These are phyloP conservation scores for Esox lucius DNA, from an alignment of 2,797 vertebrate genomes.

Conservation along the genomic window DNA sequence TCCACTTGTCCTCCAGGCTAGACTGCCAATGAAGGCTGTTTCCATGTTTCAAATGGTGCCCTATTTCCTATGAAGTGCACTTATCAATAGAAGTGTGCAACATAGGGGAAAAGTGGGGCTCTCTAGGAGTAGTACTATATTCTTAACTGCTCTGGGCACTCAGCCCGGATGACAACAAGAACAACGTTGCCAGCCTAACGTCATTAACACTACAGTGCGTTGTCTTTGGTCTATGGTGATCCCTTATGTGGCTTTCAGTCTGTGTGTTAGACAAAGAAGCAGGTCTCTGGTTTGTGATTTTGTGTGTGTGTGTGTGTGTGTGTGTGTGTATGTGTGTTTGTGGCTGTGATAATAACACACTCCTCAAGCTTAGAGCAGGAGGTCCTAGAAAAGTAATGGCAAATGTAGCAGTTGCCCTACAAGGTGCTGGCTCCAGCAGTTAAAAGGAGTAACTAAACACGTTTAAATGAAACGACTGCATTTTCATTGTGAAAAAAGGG, in stretches of 20 bases:
- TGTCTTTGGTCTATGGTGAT: neutral
- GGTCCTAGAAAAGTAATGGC: neutral
- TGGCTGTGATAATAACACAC: too few relatives aligned
- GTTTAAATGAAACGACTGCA: too few relatives aligned
- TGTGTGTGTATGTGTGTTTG: slow-evolving; percentile 6
- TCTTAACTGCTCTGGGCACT: too few relatives aligned
- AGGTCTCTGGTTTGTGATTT: neutral
- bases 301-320: neutral
- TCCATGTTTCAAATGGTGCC: neutral
- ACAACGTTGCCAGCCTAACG: neutral
- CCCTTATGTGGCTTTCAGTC: neutral
- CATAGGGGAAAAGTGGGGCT: neutral
- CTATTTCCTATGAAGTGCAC: neutral
- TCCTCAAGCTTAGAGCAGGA: too few relatives aligned
- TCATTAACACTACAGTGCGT: neutral
- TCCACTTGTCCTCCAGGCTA: neutral
- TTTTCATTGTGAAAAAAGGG: neutral
- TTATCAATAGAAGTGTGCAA: neutral
- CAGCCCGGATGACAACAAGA: too few relatives aligned
- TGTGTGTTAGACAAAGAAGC: neutral
- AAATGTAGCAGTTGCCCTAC: neutral
- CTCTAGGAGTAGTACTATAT: too few relatives aligned
- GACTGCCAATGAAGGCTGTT: neutral
- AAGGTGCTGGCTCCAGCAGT: too few relatives aligned
- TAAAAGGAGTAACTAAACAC: too few relatives aligned